Evolutionary conservation across 2,797 vertebrate genomes (phyloP), one percentile per base, ranked within the genome.

Genomic region (Sebastes cheni): DNA sequence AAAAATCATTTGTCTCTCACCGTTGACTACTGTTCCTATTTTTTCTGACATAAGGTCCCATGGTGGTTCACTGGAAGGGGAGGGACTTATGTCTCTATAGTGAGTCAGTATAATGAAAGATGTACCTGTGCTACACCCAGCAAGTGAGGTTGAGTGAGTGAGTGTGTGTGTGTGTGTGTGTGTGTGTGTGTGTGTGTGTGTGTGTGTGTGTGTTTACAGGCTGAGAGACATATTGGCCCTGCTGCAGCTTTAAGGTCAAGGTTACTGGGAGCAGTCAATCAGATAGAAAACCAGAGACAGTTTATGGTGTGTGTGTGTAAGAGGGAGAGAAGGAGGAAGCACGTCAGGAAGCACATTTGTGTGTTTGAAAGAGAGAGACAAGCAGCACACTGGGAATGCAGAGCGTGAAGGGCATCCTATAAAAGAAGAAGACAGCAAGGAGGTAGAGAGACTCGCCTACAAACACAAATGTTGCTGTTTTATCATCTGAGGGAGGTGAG

Each of bases 161-260:
- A 1, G 29, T 30, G 27, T 6, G 27, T 29, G 29, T 6, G 29
- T 30, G 29, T 27, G 67, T 20, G 67, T 36, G 54, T 46, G 32
- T 3, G 16, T 39, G 30, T 36, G 67, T 56, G 67, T 27, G 27
- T 27, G 27, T 27, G 27, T 27, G 27, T 27, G 27, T 27, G 25
- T 27, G 25, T 70, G 25, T 3, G 16, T 39, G 30, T 39, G 67
- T 58, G 67, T 85, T 52, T 75, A 52, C 46, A 77, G 60, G 60
- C 75, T 27, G 42, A 77, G 4, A 34, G 64, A 68, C 72, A 55
- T 10, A 72, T 32, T 20, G 70, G 50, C 32, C 34, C 50, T 36
- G 59, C 69, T 69, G 62, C 55, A 78, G 75, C 79, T 77, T 62
- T 65, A 76, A 81, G 83, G 64, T 84, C 84, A 86, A 82, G 88